Conservation (phyloP, 2,888 invertebrate species). For the Scrobipalpa costella region DNA sequence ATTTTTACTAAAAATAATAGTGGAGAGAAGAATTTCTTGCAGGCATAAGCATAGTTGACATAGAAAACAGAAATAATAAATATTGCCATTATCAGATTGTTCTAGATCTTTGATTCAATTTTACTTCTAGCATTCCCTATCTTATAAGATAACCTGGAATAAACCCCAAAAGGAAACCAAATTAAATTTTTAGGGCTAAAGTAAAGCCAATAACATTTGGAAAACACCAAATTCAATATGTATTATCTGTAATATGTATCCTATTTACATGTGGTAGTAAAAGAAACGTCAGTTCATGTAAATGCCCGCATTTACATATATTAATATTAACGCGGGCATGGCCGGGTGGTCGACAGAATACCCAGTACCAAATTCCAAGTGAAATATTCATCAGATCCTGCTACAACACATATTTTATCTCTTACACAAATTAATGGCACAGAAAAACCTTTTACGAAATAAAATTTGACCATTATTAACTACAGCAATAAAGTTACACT, state of each 20-base stretch:
- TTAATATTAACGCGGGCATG: conserved; percentile 65
- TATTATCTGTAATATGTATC: conserved; percentile 24
- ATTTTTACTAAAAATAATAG: no score
- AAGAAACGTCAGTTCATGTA: conserved; percentile 51
- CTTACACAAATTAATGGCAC: background rate
- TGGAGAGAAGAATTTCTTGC: no score
- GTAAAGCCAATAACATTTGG: conserved; percentile 3
- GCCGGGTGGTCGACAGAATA: conserved; percentile 40
- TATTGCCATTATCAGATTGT: no score
- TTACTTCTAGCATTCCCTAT: no score
- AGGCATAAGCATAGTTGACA: no score
- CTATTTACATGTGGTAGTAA: conserved; percentile 50
- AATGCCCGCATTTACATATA: conserved; percentile 68
- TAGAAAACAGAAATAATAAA: no score
- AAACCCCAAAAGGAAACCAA: background rate
- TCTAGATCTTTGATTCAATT: no score
- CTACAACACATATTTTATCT: conserved; percentile 8
- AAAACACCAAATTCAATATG: conserved; percentile 33
- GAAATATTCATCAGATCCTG: conserved; percentile 44
- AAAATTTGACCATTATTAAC: background rate
- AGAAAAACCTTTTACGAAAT: background rate
- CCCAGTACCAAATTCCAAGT: conserved; percentile 51
- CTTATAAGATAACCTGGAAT: background rate
- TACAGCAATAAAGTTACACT: no score
- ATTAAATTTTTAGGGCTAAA: background rate